phyloP scores from a whole-genome alignment of 2,113 vertebrate genomes.

The Mus pahari region DNA sequence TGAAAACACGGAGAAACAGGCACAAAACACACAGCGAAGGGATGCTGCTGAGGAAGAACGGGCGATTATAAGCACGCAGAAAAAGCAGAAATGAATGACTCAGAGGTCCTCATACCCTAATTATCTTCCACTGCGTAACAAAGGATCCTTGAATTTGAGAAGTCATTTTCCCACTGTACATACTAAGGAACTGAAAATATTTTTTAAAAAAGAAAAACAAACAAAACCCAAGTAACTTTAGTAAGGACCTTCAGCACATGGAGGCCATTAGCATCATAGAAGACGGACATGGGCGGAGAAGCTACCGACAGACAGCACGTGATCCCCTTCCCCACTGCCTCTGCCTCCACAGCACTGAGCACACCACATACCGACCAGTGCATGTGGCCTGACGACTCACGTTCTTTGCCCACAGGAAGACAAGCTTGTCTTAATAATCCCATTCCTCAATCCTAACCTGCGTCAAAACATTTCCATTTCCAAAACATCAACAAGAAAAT shows the following conservation, averaged over 20 bases:
- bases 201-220: background rate
- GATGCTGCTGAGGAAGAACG: background rate
- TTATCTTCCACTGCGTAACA: background rate
- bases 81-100: background rate
- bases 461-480: conserved; percentile 3
- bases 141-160: background rate
- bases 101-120: background rate
- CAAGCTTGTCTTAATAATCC: conserved; percentile 27
- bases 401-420: background rate
- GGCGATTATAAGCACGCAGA: background rate
- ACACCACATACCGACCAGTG: background rate
- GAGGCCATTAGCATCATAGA: background rate
- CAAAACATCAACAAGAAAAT: conserved; percentile 46
- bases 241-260: background rate
- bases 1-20: background rate
- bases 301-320: background rate
- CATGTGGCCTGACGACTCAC: background rate
- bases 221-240: background rate
- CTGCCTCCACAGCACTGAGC: background rate
- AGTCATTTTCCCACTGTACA: background rate
- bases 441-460: background rate
- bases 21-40: background rate
- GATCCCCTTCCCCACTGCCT: background rate
- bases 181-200: conserved; percentile 2
- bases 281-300: conserved; percentile 11